Evolutionary conservation across 1,140 invertebrate genomes (phyloP).

Genomic region (Semibalanus balanoides): DNA sequence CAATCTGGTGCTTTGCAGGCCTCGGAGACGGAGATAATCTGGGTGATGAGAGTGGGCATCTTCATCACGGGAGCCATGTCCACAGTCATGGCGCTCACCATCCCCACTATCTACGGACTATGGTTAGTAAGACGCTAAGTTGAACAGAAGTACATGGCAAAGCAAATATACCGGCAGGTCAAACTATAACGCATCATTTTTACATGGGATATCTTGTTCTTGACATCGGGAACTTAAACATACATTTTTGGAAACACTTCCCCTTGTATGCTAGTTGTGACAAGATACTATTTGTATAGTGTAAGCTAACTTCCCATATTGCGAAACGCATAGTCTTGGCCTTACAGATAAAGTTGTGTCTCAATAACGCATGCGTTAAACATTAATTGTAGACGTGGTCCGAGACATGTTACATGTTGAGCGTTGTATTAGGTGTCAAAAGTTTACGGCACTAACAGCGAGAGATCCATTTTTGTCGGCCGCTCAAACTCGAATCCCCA

Average conservation of each 20-base stretch:
- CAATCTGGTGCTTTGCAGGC: slow-evolving; percentile 39
- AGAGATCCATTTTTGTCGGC: too few relatives aligned
- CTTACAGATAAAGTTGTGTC: too few relatives aligned
- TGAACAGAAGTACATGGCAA: neutral
- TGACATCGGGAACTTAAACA: neutral
- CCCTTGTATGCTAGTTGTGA: too few relatives aligned
- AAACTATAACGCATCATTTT: neutral
- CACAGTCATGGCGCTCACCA: slow-evolving; percentile 52
- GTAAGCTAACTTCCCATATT: too few relatives aligned
- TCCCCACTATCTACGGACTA: slow-evolving; percentile 60
- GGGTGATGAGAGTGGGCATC: slow-evolving; percentile 55
- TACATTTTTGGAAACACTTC: neutral
- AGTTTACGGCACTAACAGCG: too few relatives aligned
- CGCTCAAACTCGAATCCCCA: too few relatives aligned
- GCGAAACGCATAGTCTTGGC: too few relatives aligned
- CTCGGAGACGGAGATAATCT: slow-evolving; percentile 53
- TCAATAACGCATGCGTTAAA: too few relatives aligned
- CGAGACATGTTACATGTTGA: too few relatives aligned
- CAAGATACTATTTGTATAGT: too few relatives aligned
- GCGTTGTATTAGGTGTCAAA: too few relatives aligned
- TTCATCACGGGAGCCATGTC: slow-evolving; percentile 51
- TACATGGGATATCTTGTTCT: neutral
- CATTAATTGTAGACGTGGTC: too few relatives aligned
- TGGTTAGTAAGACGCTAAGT: slow-evolving; percentile 43
- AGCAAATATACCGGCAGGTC: neutral